Base-by-base conservation (phyloP, 2,888 invertebrate genomes). In the Drosophila sordidula region DNA sequence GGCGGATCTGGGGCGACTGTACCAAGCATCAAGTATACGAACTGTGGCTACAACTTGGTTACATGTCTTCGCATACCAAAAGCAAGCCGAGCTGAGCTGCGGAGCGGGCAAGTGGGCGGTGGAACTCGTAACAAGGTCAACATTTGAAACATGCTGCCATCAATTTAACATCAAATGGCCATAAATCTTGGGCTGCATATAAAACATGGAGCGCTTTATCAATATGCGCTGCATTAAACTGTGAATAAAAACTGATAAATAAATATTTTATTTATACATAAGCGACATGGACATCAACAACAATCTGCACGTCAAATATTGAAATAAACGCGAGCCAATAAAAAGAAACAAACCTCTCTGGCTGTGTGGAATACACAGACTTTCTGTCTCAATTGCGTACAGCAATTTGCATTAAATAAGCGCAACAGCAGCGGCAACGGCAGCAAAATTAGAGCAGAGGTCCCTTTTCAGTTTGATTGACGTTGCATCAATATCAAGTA, bases 231-330 rank as follows among this genome's bases (percentile, higher is more conserved):
- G 29, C 29, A 29, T 29, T 29, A 29, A 29, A 9, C 29, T 3
- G 65, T 76, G 61, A 77, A 67, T 65, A 70, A 77, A 77, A 73
- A 54, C 67, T 71, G 59, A 54, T 64, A 68, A 74, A 82, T 82
- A 82, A 84, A 83, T 84, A 84, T 84, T 80, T 80, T 78, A 80
- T 34, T 34, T 80, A 76, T 54, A 74, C 62, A 81, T 70, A 69
- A 70, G 61, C 78, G 64, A 56, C 45, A 47, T 47, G 63, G 56
- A 54, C 56, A 64, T 61, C 50, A 62, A 47, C 59, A 61, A 50
- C 59, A 63, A 57, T 44, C 44, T 61, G 39, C 46, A 41, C 51
- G 42, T 36, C 54, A 79, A 75, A 77, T 71, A 81, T 77, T 75
- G 64, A 63, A 55, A 68, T 50, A 68, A 78, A 58, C 34, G 41